Percentiles rank a stretch among this genome's conserved stretches.
Evolutionary conservation across 1,140 invertebrate genomes (phyloP).

Genomic region (Coptotermes formosanus): DNA sequence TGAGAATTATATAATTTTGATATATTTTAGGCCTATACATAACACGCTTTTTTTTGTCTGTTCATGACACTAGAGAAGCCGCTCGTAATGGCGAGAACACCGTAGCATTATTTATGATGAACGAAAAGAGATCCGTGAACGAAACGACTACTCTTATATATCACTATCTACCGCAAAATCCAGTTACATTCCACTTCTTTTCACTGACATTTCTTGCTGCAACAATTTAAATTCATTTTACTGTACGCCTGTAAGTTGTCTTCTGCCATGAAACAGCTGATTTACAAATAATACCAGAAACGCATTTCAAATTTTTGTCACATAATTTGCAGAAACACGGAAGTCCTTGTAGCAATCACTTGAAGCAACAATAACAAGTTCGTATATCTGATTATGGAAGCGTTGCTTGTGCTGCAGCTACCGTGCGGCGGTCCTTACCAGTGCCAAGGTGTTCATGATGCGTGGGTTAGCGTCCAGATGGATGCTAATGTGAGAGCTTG

Average conservation of each 20-base stretch:
- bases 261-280: too few relatives aligned
- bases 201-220: background rate
- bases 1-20: too few relatives aligned
- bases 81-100: background rate
- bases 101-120: background rate
- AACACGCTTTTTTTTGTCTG: background rate
- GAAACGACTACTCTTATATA: background rate
- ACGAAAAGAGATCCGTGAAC: background rate
- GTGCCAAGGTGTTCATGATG: constrained; percentile 31
- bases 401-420: too few relatives aligned
- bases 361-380: background rate
- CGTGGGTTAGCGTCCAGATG: constrained; percentile 22
- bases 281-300: background rate
- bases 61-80: background rate
- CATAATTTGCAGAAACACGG: background rate
- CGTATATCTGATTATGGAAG: background rate
- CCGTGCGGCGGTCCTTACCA: constrained; percentile 24
- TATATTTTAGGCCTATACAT: too few relatives aligned
- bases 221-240: background rate
- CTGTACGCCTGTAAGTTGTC: too few relatives aligned
- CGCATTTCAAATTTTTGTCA: background rate
- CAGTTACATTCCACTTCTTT: background rate
- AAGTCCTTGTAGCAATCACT: background rate
- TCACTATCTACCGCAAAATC: background rate
- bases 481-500: constrained; percentile 24